Evolutionary conservation across 2,797 vertebrate genomes (phyloP).

Genomic region (Sciurus carolinensis): DNA sequence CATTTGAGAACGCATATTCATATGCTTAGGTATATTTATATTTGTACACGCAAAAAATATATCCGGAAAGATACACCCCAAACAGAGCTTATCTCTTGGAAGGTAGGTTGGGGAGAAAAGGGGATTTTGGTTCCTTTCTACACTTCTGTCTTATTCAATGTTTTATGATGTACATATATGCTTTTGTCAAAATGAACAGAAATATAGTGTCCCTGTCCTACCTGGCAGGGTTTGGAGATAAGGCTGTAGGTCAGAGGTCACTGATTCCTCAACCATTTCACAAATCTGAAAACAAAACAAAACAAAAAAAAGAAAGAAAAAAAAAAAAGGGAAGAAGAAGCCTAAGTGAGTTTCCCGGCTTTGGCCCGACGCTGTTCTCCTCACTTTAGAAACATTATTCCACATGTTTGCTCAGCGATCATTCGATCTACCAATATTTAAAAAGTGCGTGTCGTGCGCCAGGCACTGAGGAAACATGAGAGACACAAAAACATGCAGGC

Average conservation of each 20-base stretch:
- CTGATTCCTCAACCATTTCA: constrained; percentile 13
- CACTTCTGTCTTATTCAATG: not conserved
- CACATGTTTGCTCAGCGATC: not conserved
- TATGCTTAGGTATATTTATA: not conserved
- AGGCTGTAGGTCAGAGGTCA: constrained; percentile 73
- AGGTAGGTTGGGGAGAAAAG: constrained; percentile 30
- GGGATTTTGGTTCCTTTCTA: not conserved
- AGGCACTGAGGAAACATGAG: not conserved
- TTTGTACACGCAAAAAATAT: constrained; percentile 16
- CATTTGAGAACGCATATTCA: not conserved
- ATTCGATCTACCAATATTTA: not conserved
- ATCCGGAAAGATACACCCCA: not conserved
- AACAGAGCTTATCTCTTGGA: not conserved
- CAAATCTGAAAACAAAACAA: constrained; percentile 84
- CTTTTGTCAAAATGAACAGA: not conserved
- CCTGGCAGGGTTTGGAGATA: constrained; percentile 88
- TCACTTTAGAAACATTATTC: not conserved
- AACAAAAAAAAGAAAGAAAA: too few species aligned
- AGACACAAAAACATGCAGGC: not conserved
- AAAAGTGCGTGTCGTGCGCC: not conserved
- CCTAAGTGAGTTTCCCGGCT: not conserved
- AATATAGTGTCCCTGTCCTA: constrained; percentile 46
- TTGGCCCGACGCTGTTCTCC: not conserved
- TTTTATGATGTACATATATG: not conserved
- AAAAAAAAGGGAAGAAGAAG: not conserved